A percentile compares a stretch with the other conserved stretches of the same genome.
phyloP scores from a whole-genome alignment of 2,888 invertebrate genomes.

The Folsomia manolachei region DNA sequence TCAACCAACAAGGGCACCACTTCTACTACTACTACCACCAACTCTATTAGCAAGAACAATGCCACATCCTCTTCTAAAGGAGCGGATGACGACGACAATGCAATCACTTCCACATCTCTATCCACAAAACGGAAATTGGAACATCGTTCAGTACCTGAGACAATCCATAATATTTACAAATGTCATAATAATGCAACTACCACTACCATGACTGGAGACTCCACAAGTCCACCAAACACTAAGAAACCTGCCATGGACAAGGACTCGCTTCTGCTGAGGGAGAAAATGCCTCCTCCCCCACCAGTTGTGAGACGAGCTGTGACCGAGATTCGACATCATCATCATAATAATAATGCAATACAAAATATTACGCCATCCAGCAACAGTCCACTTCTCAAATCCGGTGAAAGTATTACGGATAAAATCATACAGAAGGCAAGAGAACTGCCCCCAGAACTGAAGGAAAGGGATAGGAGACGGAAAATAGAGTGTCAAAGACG shows the following conservation, averaged over 20 bases:
- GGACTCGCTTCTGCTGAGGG: background rate
- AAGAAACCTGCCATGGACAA: background rate
- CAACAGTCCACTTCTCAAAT: background rate
- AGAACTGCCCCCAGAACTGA: constrained; percentile 30
- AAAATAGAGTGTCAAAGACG: constrained; percentile 31
- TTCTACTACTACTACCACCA: background rate
- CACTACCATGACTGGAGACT: constrained; percentile 12
- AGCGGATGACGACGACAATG: background rate
- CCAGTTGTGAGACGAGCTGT: constrained; percentile 10
- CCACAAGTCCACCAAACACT: background rate
- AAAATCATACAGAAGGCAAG: constrained; percentile 36
- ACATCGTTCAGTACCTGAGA: background rate
- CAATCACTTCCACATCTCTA: background rate
- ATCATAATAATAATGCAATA: constrained; percentile 11
- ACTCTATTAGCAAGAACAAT: background rate
- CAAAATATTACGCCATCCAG: constrained; percentile 5
- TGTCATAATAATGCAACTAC: background rate
- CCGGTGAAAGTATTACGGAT: constrained; percentile 39
- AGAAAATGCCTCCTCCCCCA: background rate
- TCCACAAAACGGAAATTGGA: background rate
- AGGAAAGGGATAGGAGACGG: constrained; percentile 33
- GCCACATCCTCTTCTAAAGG: background rate
- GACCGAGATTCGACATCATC: background rate
- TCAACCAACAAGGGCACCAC: background rate
- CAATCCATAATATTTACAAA: background rate